These are phyloP conservation scores for Anniella stebbinsi DNA, from an alignment of 2,797 vertebrate genomes.

Conservation along the genomic window DNA sequence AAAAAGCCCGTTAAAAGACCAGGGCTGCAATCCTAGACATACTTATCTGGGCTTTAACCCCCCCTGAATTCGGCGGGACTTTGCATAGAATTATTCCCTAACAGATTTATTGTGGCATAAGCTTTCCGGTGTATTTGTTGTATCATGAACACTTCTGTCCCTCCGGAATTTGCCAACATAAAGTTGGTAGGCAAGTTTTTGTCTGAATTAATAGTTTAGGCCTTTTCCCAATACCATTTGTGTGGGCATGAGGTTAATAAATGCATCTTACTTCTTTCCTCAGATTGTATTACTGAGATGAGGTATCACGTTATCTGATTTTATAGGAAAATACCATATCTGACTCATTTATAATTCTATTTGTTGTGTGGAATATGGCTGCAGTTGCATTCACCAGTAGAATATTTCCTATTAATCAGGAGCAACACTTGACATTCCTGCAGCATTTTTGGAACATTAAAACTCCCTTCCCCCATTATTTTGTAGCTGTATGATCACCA, in stretches of 20 bases:
- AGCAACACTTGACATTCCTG: background rate
- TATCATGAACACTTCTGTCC: background rate
- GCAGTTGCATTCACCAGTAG: background rate
- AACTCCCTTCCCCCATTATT: background rate
- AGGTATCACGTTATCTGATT: too few species aligned
- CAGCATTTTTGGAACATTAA: background rate
- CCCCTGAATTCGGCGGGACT: background rate
- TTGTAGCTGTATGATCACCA: background rate
- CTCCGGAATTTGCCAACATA: background rate
- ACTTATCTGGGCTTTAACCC: background rate
- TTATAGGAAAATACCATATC: too few species aligned
- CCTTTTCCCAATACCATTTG: background rate
- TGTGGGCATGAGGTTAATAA: background rate
- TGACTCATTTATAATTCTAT: background rate
- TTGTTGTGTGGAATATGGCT: background rate
- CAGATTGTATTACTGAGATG: background rate
- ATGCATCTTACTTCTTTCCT: background rate
- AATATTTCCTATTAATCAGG: background rate
- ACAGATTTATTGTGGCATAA: background rate
- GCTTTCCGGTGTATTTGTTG: background rate
- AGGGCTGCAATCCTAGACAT: background rate
- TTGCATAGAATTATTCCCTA: background rate
- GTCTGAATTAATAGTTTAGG: background rate
- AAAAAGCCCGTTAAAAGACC: background rate
- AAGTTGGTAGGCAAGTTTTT: background rate